phyloP scores from a whole-genome alignment of 2,797 vertebrate species.

The Halcyon smyrnensis region DNA sequence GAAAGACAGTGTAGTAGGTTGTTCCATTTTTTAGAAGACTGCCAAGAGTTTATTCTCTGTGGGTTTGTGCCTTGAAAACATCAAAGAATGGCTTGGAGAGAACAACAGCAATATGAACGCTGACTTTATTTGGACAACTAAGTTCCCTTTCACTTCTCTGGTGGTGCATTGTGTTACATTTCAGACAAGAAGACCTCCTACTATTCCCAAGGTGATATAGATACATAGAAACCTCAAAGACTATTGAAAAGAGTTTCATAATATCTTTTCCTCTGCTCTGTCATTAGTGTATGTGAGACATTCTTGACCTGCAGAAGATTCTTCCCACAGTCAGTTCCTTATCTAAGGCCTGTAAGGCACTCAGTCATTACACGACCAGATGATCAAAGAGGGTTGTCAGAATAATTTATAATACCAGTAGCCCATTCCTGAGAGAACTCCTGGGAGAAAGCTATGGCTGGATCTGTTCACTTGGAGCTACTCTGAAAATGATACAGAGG shows the following conservation, averaged over 20 bases:
- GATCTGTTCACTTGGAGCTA: not conserved
- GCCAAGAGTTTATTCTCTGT: not conserved
- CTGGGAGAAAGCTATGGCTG: not conserved
- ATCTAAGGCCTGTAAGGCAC: not conserved
- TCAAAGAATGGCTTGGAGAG: not conserved
- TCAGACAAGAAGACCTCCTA: not conserved
- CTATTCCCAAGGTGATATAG: not conserved
- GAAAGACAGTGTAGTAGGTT: not conserved
- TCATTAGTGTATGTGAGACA: not conserved
- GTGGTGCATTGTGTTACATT: rapidly evolving
- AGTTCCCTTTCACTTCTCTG: not conserved
- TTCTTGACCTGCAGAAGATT: not conserved
- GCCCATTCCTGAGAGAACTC: not conserved
- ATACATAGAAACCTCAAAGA: not conserved
- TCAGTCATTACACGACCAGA: not conserved
- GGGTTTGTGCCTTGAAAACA: not conserved
- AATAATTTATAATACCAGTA: not conserved
- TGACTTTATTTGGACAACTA: not conserved
- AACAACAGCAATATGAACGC: not conserved
- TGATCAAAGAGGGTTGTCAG: not conserved
- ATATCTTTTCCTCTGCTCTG: not conserved
- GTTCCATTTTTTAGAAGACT: not conserved
- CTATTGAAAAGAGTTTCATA: not conserved
- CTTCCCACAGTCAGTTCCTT: not conserved
- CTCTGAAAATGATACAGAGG: not conserved